Base-by-base conservation (phyloP, 2,113 vertebrate genomes). In the Thermophis baileyi region DNA sequence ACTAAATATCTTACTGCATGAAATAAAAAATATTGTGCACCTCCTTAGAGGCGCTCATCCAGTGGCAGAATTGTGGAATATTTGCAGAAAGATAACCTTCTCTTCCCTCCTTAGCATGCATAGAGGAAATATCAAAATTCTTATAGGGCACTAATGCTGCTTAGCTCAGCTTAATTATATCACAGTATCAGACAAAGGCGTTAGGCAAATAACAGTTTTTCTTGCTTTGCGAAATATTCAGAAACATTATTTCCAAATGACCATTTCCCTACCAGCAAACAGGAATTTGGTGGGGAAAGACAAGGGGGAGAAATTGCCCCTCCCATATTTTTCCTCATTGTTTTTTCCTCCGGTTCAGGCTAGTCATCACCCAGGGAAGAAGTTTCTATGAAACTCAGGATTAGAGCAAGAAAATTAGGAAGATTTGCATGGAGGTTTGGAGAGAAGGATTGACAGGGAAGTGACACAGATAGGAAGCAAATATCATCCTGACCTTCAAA, bases 101-200 rank as follows among this genome's bases (percentile, higher is more conserved):
- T 63, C 24, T 24, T 11, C 89, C 24, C 11, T 89, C 90, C 93
- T 94, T 96, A 95, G 96, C 96, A 95, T 91, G 60, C 40, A 91
- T 54, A 91, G 51, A 91, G 95, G 95, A 97, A 95, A 92, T 96
- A 96, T 94, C 85, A 95, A 94, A 95, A 92, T 54, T 91, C 93
- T 96, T 96, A 93, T 94, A 95, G 69, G 50, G 91, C 94, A 44
- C 87, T 92, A 12, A 96, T 50, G n/a, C 44, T 96, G 94, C 94
- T 95, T 95, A 95, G 92, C 44, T 90, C 94, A 18, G 8, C 90
- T 93, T 95, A 94, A 81, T 74, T 94, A 81, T 95, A 24, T 18
- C 55, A 85, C 44, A 95, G 95, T 96, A 88, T 94, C 91, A 94
- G 35, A 44, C 95, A 96, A 96, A 96, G 93, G 95, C 60, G 96